These are phyloP conservation scores for Candidula unifasciata DNA, from an alignment of 2,888 invertebrate species.

Conservation along the genomic window DNA sequence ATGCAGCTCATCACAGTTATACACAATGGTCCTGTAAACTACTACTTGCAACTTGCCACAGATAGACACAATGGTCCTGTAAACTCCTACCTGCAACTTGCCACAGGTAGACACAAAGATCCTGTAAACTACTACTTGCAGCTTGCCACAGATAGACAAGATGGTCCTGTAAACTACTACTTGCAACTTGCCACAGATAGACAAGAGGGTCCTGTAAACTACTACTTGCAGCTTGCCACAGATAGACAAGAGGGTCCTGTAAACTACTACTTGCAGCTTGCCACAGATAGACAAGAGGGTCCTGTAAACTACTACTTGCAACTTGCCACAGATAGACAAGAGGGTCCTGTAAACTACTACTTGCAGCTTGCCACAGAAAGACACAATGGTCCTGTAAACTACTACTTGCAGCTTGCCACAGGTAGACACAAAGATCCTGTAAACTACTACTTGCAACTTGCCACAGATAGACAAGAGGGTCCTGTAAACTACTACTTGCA, in stretches of 20 bases:
- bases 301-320: constrained; percentile 61
- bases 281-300: constrained; percentile 67
- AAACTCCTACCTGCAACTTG: constrained; percentile 52
- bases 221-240: constrained; percentile 62
- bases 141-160: constrained; percentile 61
- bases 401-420: constrained; percentile 62
- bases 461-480: constrained; percentile 67
- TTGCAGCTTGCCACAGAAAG: constrained; percentile 59
- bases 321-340: constrained; percentile 61
- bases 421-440: constrained; percentile 63
- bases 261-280: constrained; percentile 58
- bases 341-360: constrained; percentile 68
- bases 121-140: constrained; percentile 61
- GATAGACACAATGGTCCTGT: constrained; percentile 63
- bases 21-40: constrained; percentile 65
- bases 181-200: constrained; percentile 59
- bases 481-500: constrained; percentile 61
- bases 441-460: constrained; percentile 58
- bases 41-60: constrained; percentile 62
- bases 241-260: constrained; percentile 63
- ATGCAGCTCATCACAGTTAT: constrained; percentile 59
- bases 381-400: constrained; percentile 65
- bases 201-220: constrained; percentile 65
- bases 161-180: constrained; percentile 68
- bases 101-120: constrained; percentile 67